phyloP scores from a whole-genome alignment of 2,888 invertebrate genomes.

The Balanococcus diminutus region DNA sequence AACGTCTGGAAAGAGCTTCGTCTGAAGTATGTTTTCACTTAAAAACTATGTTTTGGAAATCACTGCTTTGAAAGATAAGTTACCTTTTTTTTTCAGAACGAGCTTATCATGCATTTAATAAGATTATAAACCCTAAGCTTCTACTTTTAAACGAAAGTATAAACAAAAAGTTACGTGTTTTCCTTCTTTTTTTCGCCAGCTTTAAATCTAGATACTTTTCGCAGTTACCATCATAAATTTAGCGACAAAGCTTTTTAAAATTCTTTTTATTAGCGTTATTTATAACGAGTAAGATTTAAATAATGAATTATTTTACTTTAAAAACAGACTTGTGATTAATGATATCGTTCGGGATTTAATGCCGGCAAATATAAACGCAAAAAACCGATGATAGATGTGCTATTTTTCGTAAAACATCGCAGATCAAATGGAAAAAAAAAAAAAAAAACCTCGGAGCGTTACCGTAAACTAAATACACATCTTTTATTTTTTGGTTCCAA shows the following conservation, averaged over 20 bases:
- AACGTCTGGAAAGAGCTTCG: background rate
- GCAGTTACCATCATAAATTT: conserved; percentile 40
- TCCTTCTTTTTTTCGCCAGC: background rate
- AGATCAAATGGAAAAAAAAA: conserved; percentile 36
- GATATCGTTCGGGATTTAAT: conserved; percentile 38
- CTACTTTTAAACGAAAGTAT: conserved; percentile 40
- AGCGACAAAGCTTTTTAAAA: conserved; percentile 42
- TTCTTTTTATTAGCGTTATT: conserved; percentile 42
- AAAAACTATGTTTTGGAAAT: conserved; percentile 24
- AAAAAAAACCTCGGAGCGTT: conserved; percentile 12
- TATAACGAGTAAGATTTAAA: conserved; percentile 38
- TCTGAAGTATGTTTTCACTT: background rate
- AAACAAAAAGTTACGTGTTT: conserved; percentile 41
- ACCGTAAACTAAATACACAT: conserved; percentile 18
- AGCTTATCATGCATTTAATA: conserved; percentile 43
- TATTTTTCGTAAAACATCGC: conserved; percentile 15
- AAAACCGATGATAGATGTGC: conserved; percentile 35
- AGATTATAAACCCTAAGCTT: conserved; percentile 39
- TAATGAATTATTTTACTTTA: conserved; percentile 40
- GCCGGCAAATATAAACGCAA: conserved; percentile 28
- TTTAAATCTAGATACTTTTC: conserved; percentile 40
- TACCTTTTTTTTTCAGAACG: conserved; percentile 26
- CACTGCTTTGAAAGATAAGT: conserved; percentile 27
- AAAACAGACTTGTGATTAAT: conserved; percentile 31
- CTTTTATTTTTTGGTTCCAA: conserved; percentile 8